phyloP scores from a whole-genome alignment of 1,140 invertebrate genomes.

The Caenorhabditis latens region DNA sequence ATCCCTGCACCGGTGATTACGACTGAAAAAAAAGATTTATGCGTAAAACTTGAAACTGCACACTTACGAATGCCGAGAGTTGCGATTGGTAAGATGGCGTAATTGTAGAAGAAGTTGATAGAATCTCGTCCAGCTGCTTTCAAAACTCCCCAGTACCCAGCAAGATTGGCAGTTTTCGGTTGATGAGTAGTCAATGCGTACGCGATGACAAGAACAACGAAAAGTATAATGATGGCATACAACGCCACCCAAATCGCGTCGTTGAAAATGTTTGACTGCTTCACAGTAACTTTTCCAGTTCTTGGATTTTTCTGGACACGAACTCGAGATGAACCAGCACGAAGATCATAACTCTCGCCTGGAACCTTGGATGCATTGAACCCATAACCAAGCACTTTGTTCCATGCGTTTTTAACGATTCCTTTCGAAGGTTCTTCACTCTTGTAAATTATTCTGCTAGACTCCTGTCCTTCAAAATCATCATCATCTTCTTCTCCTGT shows the following conservation, averaged over 20 bases:
- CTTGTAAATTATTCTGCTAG: constrained; percentile 36
- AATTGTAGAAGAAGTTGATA: constrained; percentile 70
- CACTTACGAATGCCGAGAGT: constrained; percentile 60
- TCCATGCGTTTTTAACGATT: constrained; percentile 42
- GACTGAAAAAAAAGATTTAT: constrained; percentile 65
- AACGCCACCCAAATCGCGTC: not conserved
- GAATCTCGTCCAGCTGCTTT: constrained; percentile 59
- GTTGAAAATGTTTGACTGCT: constrained; percentile 20
- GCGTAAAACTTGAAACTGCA: not conserved
- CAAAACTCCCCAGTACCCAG: constrained; percentile 27
- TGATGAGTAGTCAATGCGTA: constrained; percentile 67
- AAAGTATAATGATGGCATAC: constrained; percentile 49
- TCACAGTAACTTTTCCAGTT: constrained; percentile 36
- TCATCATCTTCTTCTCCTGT: constrained; percentile 46
- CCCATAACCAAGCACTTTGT: constrained; percentile 31
- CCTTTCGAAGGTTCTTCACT: constrained; percentile 5
- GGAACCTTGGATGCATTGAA: constrained; percentile 33
- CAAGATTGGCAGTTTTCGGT: constrained; percentile 55
- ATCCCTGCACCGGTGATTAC: constrained; percentile 48
- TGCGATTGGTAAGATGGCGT: constrained; percentile 69
- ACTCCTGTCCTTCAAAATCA: constrained; percentile 35
- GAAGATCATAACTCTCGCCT: constrained; percentile 45
- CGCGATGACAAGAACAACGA: constrained; percentile 63
- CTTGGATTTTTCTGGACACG: constrained; percentile 39
- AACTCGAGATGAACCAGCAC: constrained; percentile 1